Evolutionary conservation across 1,140 invertebrate genomes (phyloP), one percentile per base, ranked within the genome.

Genomic region (Dinoponera quadriceps): DNA sequence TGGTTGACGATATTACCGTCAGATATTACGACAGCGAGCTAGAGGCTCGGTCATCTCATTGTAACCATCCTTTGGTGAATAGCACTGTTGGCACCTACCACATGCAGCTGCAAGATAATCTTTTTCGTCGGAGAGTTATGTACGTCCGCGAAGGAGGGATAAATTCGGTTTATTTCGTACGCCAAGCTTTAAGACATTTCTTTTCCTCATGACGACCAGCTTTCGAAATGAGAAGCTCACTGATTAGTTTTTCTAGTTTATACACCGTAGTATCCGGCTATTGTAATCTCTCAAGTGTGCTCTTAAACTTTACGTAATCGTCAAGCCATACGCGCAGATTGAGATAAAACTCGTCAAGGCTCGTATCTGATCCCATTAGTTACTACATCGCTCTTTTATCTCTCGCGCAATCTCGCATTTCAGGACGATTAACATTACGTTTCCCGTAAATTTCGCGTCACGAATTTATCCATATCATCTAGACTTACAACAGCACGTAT

Each of bases 1-100:
- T 80, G 57, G 65, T 69, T 69, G 75, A 80, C 65, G 63, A 78
- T 33, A n/a, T n/a, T n/a, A 22, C 51, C 51, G 54, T 78, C 65
- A 68, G 48, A 55, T 29, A 54, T 22, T 57, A 18, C 18, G 63
- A 22, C 22, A 78, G 44, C 38, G 48, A 69, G 25, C 51, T 27
- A 44, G 22, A 18, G 71, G 54, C 18, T 2, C 51, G 33, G 22
- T 18, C 25, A 71, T 69, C 38, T 29, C 16, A 29, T 38, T 14
- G 55, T 80, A 80, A 80, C 65, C 51, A 80, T 14, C 33, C 51
- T 71, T 48, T 25, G 20, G 29, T 62, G 62, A 66, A 27, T 54
- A 44, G 63, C 63, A 29, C 22, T 44, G 63, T 78, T 68, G 51
- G 75, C 63, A 68, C 5, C 29, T 57, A 57, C n/a, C 65, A 20